Conservation (phyloP, 2,888 invertebrate species). For the Trachelus tabidus region DNA sequence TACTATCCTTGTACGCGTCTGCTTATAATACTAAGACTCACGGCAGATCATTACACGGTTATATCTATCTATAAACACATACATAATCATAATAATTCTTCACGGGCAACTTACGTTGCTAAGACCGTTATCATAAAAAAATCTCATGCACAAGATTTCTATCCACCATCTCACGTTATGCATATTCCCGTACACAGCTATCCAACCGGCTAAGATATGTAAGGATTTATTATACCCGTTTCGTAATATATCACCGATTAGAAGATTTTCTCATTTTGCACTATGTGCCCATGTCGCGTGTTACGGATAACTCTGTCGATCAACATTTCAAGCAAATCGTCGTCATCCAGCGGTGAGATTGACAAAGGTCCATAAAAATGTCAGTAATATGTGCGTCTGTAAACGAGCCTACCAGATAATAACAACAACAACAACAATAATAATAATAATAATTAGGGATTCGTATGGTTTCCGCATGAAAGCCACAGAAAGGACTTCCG, state of each 20-base stretch:
- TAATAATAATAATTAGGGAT: constrained; percentile 39
- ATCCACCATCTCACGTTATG: background rate
- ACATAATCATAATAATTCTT: background rate
- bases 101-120: background rate
- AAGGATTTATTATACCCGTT: background rate
- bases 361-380: background rate
- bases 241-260: background rate
- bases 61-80: background rate
- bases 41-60: background rate
- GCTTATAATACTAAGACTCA: background rate
- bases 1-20: background rate
- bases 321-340: background rate
- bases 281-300: background rate
- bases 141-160: background rate
- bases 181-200: background rate
- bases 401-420: constrained; percentile 11
- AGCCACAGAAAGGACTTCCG: constrained; percentile 32
- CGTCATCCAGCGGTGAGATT: background rate
- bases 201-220: background rate
- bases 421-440: constrained; percentile 28
- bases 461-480: constrained; percentile 43
- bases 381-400: background rate
- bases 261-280: background rate
- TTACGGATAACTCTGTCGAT: background rate
- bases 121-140: background rate